phyloP scores from a whole-genome alignment of 2,113 vertebrate genomes.

The Hemichromis elongatus region DNA sequence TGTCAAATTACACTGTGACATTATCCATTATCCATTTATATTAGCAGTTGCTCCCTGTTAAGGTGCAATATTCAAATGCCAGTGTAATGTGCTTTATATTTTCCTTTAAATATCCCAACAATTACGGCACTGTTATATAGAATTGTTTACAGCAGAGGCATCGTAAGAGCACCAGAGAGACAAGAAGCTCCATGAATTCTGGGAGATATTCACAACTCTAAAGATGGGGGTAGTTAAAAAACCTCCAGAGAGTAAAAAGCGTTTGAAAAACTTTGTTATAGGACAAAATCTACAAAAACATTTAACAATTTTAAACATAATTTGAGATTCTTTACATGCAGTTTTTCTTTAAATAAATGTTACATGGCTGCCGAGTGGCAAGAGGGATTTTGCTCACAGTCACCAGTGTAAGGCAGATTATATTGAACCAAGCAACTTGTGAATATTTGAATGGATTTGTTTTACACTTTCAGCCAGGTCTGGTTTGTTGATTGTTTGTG shows the following conservation, averaged over 20 bases:
- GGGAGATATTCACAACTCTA: not conserved
- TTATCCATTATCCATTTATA: not conserved
- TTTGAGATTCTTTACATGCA: not conserved
- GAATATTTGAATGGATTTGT: conserved; percentile 5
- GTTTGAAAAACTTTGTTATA: not conserved
- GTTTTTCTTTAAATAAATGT: not conserved
- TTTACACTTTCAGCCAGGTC: conserved; percentile 24
- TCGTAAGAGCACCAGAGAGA: not conserved
- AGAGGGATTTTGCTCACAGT: not conserved
- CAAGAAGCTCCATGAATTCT: not conserved
- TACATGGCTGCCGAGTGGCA: not conserved
- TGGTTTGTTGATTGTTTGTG: conserved; percentile 28
- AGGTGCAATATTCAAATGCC: not conserved
- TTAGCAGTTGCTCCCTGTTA: not conserved
- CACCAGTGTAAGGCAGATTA: not conserved
- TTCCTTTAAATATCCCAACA: not conserved
- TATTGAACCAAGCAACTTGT: not conserved
- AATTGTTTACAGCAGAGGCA: not conserved
- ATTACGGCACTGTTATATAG: not conserved
- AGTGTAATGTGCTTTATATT: not conserved
- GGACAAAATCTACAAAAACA: not conserved
- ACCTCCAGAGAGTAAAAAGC: not conserved
- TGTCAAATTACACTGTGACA: not conserved
- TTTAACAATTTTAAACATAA: not conserved
- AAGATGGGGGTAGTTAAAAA: not conserved